A percentile compares a stretch with the other conserved stretches of the same genome.
These are phyloP conservation scores for Pipistrellus pipistrellus DNA, from an alignment of 2,797 vertebrate genomes.

Conservation along the genomic window DNA sequence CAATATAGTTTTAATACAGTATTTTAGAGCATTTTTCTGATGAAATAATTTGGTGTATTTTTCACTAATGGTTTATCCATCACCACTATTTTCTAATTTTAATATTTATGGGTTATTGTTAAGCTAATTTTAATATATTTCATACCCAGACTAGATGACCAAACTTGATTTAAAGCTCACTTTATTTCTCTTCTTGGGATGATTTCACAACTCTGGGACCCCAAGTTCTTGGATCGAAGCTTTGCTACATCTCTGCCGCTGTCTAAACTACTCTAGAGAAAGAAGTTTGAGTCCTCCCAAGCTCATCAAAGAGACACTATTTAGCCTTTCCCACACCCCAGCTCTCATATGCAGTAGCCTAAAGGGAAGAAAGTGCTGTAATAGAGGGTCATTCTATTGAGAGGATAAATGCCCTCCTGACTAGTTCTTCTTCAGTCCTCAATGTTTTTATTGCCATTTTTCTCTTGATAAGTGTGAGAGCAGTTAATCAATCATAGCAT, in stretches of 20 bases:
- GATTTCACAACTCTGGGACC: constrained; percentile 54
- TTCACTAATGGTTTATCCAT: constrained; percentile 56
- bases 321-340: constrained; percentile 49
- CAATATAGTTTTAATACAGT: not conserved
- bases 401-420: not conserved
- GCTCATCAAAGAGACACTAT: constrained; percentile 42
- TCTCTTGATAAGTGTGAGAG: not conserved
- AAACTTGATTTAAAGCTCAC: constrained; percentile 57
- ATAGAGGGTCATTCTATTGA: not conserved
- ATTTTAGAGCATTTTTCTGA: constrained; percentile 40
- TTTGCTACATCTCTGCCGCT: constrained; percentile 31
- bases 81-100: constrained; percentile 68
- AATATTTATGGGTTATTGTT: not conserved
- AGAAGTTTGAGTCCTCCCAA: constrained; percentile 58
- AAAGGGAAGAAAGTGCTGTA: not conserved
- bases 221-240: constrained; percentile 32
- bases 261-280: constrained; percentile 50
- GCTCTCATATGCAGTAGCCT: not conserved
- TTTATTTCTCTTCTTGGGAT: not conserved
- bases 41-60: constrained; percentile 67
- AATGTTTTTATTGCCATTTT: not conserved
- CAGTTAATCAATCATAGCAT: not conserved
- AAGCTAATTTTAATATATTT: constrained; percentile 64
- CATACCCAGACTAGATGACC: constrained; percentile 40
- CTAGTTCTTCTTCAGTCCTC: not conserved